Base-by-base conservation (phyloP, 2,797 vertebrate species). In the Diplodus puntazzo region DNA sequence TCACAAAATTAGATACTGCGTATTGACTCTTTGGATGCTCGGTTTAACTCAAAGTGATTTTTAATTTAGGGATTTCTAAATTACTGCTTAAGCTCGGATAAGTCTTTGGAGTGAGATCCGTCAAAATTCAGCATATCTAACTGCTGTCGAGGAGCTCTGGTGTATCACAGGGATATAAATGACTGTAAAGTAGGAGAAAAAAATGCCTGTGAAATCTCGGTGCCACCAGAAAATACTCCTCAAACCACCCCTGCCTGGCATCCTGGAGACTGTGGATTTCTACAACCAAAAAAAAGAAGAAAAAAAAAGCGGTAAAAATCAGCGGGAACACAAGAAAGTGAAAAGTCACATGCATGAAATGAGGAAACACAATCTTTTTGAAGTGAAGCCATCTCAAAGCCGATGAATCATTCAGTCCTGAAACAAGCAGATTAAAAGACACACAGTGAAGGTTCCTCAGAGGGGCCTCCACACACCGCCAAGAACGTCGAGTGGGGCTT, bases 41-140 rank as follows among this genome's bases (percentile, higher is more conserved):
- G 86, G 80, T 93, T 94, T 92, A 93, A 93, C 89, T 90, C 80
- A 79, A 92, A 92, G 90, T 90, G 91, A 95, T 92, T 94, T 92
- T 92, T 93, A 93, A 95, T 95, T 89, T 93, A 89, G 75, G 84
- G 83, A 82, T 90, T 92, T 92, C 85, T 86, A 90, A 89, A 92
- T 91, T 85, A 82, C 87, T 72, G 86, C 84, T 89, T 87, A 83
- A 85, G 85, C 88, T 88, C 5, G 23, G 82, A 81, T 91, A 69
- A 88, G 75, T 86, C 81, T 82, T 79, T 71, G 65, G 72, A 81
- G 80, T 65, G 74, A 88, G 88, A 87, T 81, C 60, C 46, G 46
- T 88, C 77, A 69, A 86, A 90, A 85, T 92, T 34, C 82, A 49
- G 84, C 75, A 67, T 77, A 81, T 86, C 79, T 79, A 27, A 0